phyloP scores from a whole-genome alignment of 2,797 vertebrate genomes.

The Phrynocephalus forsythii region DNA sequence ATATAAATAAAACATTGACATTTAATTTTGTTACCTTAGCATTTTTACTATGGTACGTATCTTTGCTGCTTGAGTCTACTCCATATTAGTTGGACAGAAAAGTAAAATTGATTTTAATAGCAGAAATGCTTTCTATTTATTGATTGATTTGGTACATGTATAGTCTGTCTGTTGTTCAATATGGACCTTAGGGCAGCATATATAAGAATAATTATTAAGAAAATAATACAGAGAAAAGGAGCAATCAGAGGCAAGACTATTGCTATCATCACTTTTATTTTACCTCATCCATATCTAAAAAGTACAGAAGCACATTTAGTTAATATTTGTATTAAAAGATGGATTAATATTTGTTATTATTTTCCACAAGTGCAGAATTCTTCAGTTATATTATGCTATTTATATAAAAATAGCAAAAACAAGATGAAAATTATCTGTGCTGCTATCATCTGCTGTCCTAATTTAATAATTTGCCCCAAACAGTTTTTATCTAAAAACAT shows the following conservation, averaged over 20 bases:
- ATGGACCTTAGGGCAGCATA: background rate
- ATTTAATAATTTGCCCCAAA: slow-evolving; percentile 71
- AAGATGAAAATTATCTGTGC: slow-evolving; percentile 68
- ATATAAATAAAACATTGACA: slow-evolving; percentile 49
- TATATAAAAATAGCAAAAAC: slow-evolving; percentile 52
- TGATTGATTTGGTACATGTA: background rate
- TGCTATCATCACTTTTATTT: background rate
- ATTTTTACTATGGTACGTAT: background rate
- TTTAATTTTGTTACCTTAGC: background rate
- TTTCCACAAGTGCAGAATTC: slow-evolving; percentile 62
- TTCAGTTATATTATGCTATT: slow-evolving; percentile 66
- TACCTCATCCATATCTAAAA: background rate
- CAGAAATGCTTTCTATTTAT: background rate
- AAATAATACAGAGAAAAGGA: background rate
- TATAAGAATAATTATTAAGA: background rate
- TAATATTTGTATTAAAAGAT: slow-evolving; percentile 63
- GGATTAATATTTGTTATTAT: slow-evolving; percentile 46
- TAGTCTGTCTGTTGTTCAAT: background rate
- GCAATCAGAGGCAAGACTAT: slow-evolving; percentile 4
- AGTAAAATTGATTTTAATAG: slow-evolving; percentile 4
- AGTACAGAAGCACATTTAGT: slow-evolving; percentile 43
- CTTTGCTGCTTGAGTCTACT: background rate
- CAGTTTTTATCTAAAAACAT: slow-evolving; percentile 71
- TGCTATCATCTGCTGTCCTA: slow-evolving; percentile 64
- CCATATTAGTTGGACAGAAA: background rate